These are phyloP conservation scores for Muscicapa adusta DNA, from an alignment of 2,113 vertebrate genomes.

Conservation along the genomic window DNA sequence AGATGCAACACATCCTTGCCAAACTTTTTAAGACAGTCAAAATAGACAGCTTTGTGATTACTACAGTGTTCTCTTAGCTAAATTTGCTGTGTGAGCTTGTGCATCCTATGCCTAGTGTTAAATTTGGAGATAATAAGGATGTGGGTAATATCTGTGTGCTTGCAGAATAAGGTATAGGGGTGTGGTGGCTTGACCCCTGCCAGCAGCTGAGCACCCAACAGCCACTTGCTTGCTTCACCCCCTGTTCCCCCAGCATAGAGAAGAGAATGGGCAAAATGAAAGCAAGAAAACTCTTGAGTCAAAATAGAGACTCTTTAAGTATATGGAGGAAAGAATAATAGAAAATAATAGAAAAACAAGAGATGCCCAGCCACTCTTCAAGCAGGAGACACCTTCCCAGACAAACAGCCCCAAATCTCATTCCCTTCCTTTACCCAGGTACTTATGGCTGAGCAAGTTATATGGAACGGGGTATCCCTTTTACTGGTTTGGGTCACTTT, in stretches of 20 bases:
- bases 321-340: background rate
- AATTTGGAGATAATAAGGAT: background rate
- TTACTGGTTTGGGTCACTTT: background rate
- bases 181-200: background rate
- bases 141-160: fast-evolving
- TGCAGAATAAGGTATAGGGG: background rate
- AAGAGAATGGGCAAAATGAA: background rate
- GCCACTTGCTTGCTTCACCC: background rate
- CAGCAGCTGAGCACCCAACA: background rate
- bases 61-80: background rate
- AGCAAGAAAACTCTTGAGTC: background rate
- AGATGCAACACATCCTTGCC: background rate
- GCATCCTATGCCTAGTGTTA: background rate
- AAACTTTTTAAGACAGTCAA: background rate
- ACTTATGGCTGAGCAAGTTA: background rate
- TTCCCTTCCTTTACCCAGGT: background rate
- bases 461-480: background rate
- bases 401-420: fast-evolving
- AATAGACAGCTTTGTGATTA: background rate
- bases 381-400: background rate
- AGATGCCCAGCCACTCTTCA: background rate
- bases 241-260: fast-evolving
- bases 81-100: background rate
- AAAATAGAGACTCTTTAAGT: background rate
- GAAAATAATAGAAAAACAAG: background rate